Percentiles rank a stretch among this genome's conserved stretches.
Conservation (phyloP, 2,888 invertebrate genomes). For the Digitonthophagus gazella region DNA sequence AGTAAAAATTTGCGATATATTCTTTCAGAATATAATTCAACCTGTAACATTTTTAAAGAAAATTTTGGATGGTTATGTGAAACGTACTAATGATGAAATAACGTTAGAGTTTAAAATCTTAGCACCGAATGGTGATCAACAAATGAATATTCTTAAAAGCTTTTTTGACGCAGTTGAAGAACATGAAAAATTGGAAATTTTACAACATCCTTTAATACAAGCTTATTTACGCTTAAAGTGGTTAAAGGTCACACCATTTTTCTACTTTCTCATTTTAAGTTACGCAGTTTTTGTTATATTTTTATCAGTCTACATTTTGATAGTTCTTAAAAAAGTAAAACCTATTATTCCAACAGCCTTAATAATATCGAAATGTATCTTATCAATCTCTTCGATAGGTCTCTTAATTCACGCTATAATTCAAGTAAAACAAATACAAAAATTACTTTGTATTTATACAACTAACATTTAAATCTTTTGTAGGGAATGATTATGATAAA, state of each 20-base stretch:
- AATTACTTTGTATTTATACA: not conserved
- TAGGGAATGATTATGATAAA: conserved; percentile 44
- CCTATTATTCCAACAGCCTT: conserved; percentile 31
- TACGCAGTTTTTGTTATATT: conserved; percentile 50
- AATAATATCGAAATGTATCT: conserved; percentile 38
- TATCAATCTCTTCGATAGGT: conserved; percentile 40
- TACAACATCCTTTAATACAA: conserved; percentile 54
- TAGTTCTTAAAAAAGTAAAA: conserved; percentile 36
- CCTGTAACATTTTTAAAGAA: conserved; percentile 46
- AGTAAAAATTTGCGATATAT: conserved; percentile 46
- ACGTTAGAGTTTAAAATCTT: conserved; percentile 41
- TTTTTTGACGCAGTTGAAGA: conserved; percentile 48
- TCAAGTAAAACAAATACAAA: conserved; percentile 37
- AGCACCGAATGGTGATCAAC: conserved; percentile 44
- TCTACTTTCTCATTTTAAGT: conserved; percentile 48
- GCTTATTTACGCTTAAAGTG: conserved; percentile 55
- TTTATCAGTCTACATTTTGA: conserved; percentile 46
- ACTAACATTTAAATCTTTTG: conserved; percentile 23
- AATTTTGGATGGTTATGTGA: conserved; percentile 39
- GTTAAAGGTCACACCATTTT: conserved; percentile 53
- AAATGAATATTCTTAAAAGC: conserved; percentile 51
- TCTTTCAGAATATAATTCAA: conserved; percentile 46
- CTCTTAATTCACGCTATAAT: conserved; percentile 43
- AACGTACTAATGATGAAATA: conserved; percentile 4
- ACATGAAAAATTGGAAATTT: conserved; percentile 47